Conservation (phyloP, 2,888 invertebrate genomes). For the Ochlodes sylvanus region DNA sequence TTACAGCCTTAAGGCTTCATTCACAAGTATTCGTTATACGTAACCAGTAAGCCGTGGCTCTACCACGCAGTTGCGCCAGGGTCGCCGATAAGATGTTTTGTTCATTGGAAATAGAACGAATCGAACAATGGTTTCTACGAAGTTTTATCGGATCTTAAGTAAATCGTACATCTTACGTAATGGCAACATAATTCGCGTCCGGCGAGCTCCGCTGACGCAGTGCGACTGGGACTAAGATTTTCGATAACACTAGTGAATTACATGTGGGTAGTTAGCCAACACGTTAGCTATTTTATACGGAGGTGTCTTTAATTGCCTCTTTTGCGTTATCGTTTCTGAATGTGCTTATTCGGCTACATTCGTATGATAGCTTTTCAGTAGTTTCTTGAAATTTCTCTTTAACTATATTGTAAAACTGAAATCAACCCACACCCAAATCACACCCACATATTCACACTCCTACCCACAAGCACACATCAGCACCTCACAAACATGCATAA, state of each 20-base stretch:
- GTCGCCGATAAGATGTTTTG: background rate
- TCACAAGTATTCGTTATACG: background rate
- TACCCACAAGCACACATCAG: too few species aligned
- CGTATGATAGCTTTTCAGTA: too few species aligned
- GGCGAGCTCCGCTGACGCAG: conserved; percentile 66
- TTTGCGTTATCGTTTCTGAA: conserved; percentile 71
- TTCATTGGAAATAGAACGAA: conserved; percentile 35
- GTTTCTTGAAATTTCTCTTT: too few species aligned
- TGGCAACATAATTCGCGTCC: conserved; percentile 71
- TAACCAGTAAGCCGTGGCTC: background rate
- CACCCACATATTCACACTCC: too few species aligned
- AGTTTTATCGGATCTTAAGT: conserved; percentile 60
- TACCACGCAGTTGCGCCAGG: background rate
- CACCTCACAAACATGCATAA: too few species aligned
- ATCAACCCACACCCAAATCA: too few species aligned
- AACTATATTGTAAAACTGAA: too few species aligned
- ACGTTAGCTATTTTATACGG: conserved; percentile 66
- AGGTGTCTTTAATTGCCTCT: conserved; percentile 64
- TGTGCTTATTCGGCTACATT: conserved; percentile 9
- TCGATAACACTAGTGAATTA: conserved; percentile 70
- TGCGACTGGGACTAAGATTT: conserved; percentile 69
- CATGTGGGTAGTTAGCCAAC: conserved; percentile 62
- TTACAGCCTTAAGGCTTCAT: conserved; percentile 17
- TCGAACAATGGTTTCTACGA: conserved; percentile 50
- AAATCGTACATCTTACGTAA: conserved; percentile 66